Percentiles rank a stretch among this genome's conserved stretches.
These are phyloP conservation scores for Vulpes ferrilata DNA, from an alignment of 2,113 vertebrate species.

Conservation along the genomic window DNA sequence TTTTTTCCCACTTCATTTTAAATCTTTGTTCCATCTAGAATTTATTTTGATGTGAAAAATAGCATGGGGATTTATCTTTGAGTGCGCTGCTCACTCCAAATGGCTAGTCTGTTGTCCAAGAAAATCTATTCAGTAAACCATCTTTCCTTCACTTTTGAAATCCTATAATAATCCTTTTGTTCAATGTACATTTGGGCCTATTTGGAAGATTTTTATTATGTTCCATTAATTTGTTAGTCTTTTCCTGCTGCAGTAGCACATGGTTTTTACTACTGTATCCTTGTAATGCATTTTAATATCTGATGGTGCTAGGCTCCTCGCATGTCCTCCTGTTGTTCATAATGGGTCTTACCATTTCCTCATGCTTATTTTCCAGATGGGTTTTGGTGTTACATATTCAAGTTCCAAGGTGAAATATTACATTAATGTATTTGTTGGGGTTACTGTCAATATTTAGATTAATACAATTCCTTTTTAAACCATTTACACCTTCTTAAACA, in stretches of 20 bases:
- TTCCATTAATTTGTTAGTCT: background rate
- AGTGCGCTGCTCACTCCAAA: background rate
- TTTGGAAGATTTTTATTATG: background rate
- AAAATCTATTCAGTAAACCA: background rate
- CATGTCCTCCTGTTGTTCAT: background rate
- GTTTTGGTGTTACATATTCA: background rate
- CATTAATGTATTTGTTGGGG: background rate
- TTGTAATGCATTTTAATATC: background rate
- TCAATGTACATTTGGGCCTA: background rate
- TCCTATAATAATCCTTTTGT: background rate
- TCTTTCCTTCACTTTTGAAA: background rate
- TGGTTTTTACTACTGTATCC: background rate
- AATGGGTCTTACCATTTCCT: background rate
- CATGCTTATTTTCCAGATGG: background rate
- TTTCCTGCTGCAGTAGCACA: background rate
- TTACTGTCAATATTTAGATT: background rate
- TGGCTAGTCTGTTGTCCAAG: background rate
- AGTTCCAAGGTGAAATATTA: background rate
- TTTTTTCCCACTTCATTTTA: background rate
- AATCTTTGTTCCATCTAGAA: background rate
- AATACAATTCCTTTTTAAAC: background rate
- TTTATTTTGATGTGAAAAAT: conserved; percentile 4
- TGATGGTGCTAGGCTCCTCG: background rate
- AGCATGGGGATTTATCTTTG: background rate
- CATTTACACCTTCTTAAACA: background rate